phyloP scores from a whole-genome alignment of 1,140 invertebrate genomes.

The Mamestra configurata region DNA sequence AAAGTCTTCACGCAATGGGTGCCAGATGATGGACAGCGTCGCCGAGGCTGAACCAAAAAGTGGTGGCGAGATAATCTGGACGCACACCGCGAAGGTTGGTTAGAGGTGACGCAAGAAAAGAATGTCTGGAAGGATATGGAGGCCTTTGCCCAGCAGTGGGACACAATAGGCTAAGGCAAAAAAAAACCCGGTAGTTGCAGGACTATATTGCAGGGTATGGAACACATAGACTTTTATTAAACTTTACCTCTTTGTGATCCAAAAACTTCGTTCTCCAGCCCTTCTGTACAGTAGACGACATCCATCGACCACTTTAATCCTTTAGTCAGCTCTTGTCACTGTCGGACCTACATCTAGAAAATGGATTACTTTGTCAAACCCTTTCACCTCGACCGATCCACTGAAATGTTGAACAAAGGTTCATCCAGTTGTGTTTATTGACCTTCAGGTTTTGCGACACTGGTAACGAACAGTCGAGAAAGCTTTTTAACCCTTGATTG shows the following conservation, averaged over 20 bases:
- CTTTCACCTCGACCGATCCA: neutral
- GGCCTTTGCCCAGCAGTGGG: too few relatives aligned
- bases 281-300: neutral
- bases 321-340: neutral
- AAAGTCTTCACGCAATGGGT: too few relatives aligned
- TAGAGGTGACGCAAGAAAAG: too few relatives aligned
- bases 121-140: too few relatives aligned
- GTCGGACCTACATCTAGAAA: constrained; percentile 7
- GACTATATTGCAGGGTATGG: too few relatives aligned
- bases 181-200: too few relatives aligned
- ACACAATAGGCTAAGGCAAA: too few relatives aligned
- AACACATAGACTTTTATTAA: too few relatives aligned
- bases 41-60: too few relatives aligned
- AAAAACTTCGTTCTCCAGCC: neutral
- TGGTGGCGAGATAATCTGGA: too few relatives aligned
- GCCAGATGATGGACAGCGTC: too few relatives aligned
- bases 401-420: neutral
- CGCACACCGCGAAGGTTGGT: too few relatives aligned
- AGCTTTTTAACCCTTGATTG: neutral
- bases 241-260: neutral
- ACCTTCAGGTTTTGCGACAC: neutral
- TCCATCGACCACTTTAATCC: constrained; percentile 21
- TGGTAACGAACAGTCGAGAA: neutral
- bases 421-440: neutral
- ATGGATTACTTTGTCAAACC: constrained; percentile 8